Conservation (phyloP, 2,888 invertebrate genomes). For the Imbricaverruca yamaguchii region DNA sequence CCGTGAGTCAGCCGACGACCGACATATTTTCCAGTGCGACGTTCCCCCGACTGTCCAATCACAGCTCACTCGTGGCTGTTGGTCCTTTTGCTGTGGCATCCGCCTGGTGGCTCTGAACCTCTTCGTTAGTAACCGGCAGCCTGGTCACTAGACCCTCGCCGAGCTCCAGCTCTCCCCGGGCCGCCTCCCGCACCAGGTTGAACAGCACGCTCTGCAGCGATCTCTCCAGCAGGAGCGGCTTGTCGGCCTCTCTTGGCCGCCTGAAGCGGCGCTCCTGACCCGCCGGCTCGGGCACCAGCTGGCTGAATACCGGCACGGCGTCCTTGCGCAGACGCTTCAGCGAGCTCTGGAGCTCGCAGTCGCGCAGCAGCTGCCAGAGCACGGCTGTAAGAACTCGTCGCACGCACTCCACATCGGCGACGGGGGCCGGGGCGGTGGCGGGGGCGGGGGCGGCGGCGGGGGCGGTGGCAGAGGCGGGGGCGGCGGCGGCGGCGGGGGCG, state of each 20-base stretch:
- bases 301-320: background rate
- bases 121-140: background rate
- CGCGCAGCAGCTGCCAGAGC: background rate
- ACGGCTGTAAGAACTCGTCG: background rate
- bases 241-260: background rate
- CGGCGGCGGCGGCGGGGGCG: background rate
- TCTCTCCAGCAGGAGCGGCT: background rate
- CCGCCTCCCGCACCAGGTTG: background rate
- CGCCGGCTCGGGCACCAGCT: background rate
- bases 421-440: too few species aligned
- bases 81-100: too few species aligned
- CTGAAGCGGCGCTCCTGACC: background rate
- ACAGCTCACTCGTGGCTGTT: too few species aligned
- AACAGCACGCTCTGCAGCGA: background rate
- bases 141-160: background rate
- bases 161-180: background rate
- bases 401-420: background rate
- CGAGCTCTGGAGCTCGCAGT: background rate
- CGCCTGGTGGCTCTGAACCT: too few species aligned
- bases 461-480: too few species aligned
- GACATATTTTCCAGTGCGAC: too few species aligned
- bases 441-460: background rate
- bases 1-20: too few species aligned
- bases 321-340: conserved; percentile 10
- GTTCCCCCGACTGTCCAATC: too few species aligned